A percentile compares a stretch with the other conserved stretches of the same genome.
phyloP scores from a whole-genome alignment of 2,888 invertebrate genomes.

The Pristionchus mayeri region DNA sequence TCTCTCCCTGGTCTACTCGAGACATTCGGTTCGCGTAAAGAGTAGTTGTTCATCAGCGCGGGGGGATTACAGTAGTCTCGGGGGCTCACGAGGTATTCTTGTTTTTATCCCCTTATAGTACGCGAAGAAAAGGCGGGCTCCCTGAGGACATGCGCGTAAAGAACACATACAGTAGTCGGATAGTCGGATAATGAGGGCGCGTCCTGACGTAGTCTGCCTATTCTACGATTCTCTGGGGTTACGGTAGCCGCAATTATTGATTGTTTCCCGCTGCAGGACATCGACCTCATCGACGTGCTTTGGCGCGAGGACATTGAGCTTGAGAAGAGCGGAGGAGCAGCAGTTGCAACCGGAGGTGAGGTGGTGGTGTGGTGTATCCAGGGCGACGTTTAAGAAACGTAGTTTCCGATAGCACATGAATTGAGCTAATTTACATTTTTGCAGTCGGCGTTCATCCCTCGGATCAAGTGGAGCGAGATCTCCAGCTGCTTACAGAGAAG shows the following conservation, averaged over 20 bases:
- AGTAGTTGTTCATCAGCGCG: neutral
- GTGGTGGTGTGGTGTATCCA: slow-evolving; percentile 20
- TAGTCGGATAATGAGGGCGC: neutral
- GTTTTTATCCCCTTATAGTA: slow-evolving; percentile 31
- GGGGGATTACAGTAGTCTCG: slow-evolving; percentile 10
- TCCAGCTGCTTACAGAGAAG: slow-evolving; percentile 71
- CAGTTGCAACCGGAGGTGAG: slow-evolving; percentile 18
- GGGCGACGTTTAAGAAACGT: slow-evolving; percentile 52
- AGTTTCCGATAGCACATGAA: neutral
- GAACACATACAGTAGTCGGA: neutral
- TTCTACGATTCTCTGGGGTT: neutral
- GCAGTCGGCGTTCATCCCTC: slow-evolving; percentile 54
- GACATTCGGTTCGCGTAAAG: neutral
- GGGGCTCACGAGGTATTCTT: neutral
- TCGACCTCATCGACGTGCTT: slow-evolving; percentile 74
- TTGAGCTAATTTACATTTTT: no score
- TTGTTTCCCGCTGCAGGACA: slow-evolving; percentile 60
- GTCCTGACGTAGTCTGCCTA: neutral
- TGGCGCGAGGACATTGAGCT: slow-evolving; percentile 74
- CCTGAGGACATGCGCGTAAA: neutral
- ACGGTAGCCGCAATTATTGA: slow-evolving; percentile 3
- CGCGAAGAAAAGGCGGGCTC: neutral
- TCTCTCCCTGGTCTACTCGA: neutral
- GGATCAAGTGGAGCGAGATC: slow-evolving; percentile 70
- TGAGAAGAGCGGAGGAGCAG: slow-evolving; percentile 61